Evolutionary conservation across 2,888 invertebrate species (phyloP), one percentile per base, ranked within the genome.

Genomic region (Aporophyla lueneburgensis): DNA sequence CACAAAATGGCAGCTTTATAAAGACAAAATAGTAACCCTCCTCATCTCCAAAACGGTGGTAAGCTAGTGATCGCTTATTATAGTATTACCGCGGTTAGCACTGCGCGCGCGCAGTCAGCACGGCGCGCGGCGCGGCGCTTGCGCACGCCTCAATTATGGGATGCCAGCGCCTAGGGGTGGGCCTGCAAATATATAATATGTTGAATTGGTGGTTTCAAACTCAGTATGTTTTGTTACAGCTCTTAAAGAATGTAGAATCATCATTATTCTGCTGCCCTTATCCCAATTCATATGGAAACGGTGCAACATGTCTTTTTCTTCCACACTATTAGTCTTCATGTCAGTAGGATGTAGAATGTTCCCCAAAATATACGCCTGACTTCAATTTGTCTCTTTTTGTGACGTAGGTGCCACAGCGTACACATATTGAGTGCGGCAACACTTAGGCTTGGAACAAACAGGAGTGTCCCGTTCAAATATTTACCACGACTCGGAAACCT

Each of bases 111-210:
- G 33, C 71, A 68, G 81, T 54, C 67, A 65, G 72, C n/a, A n/a
- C n/a, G n/a, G n/a, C n/a, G n/a, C n/a, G n/a, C n/a, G n/a, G n/a
- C n/a, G n/a, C n/a, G 68, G 73, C 82, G 83, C 71, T 54, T 65
- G 85, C 65, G 85, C 82, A 85, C 65, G 73, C 76, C 85, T 83
- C 83, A 81, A 85, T 83, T 85, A 83, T 49, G 69, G 74, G 63
- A 71, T 83, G 75, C 71, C 65, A 65, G 68, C 70, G 68, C 69
- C 75, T 71, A 74, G 77, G 83, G 85, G 58, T 85, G 81, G 46
- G 46, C 53, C 58, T 62, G 65, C 4, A 19, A 27, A 58, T 40
- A 72, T 58, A 67, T 40, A 16, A 70, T 84, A n/a, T n/a, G n/a
- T n/a, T n/a, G 46, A 0, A 1, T 21, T 61, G 40, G 49, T n/a